phyloP scores from a whole-genome alignment of 2,113 vertebrate genomes.

The Tetraodon nigroviridis region DNA sequence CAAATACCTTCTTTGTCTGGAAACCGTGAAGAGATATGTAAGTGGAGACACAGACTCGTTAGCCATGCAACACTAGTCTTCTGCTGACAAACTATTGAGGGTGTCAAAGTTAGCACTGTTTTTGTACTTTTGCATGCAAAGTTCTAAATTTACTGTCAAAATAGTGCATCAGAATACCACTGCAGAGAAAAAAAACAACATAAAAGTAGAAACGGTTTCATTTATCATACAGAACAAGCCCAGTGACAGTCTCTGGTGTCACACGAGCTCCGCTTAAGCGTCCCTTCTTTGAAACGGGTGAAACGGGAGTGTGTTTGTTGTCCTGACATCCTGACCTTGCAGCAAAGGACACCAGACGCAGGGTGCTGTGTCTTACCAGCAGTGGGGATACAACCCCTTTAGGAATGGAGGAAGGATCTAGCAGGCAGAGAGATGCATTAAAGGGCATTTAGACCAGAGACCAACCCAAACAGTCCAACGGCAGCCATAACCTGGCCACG shows the following conservation, averaged over 20 bases:
- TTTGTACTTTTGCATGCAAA: slow-evolving; percentile 63
- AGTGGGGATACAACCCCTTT: no score
- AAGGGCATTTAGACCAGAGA: slow-evolving; percentile 37
- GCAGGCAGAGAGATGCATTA: no score
- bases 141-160: slow-evolving; percentile 47
- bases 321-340: neutral
- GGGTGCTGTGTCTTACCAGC: no score
- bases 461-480: slow-evolving; percentile 26
- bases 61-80: slow-evolving; percentile 67
- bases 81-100: slow-evolving; percentile 24
- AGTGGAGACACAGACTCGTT: slow-evolving; percentile 47
- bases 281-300: neutral
- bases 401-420: no score
- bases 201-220: neutral
- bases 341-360: no score
- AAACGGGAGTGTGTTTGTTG: neutral
- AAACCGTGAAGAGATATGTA: slow-evolving; percentile 72
- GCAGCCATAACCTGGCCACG: slow-evolving; percentile 34
- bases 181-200: slow-evolving; percentile 49
- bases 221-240: neutral
- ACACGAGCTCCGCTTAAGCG: neutral
- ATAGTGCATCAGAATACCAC: slow-evolving; percentile 57
- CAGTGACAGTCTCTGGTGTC: neutral
- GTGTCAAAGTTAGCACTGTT: slow-evolving; percentile 19
- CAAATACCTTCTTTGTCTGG: slow-evolving; percentile 68